These are phyloP conservation scores for Drosophila paramelanica DNA, from an alignment of 2,888 invertebrate species.

Conservation along the genomic window DNA sequence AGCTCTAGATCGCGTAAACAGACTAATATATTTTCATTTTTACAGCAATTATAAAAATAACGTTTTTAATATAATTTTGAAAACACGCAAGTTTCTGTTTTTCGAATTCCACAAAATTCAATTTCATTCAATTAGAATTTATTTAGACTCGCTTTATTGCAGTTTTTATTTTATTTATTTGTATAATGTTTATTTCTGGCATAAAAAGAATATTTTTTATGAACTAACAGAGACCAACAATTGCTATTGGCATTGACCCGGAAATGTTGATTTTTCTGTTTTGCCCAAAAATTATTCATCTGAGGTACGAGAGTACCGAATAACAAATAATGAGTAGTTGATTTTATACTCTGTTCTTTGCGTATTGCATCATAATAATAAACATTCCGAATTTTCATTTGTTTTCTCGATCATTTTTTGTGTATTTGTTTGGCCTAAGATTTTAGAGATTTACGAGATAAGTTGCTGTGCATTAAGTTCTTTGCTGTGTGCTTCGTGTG, in stretches of 20 bases:
- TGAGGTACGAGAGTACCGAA: constrained; percentile 14
- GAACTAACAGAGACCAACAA: background rate
- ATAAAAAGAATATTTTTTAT: constrained; percentile 17
- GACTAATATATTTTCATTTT: constrained; percentile 26
- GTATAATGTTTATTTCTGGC: constrained; percentile 6
- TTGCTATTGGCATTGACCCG: constrained; percentile 54
- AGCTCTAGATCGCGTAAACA: constrained; percentile 51
- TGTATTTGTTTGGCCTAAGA: constrained; percentile 69
- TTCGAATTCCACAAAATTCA: constrained; percentile 14
- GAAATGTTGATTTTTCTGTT: constrained; percentile 38
- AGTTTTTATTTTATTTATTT: constrained; percentile 39
- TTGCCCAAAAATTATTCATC: constrained; percentile 49
- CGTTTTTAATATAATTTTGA: constrained; percentile 17
- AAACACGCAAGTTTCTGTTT: constrained; percentile 2
- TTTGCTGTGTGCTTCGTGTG: constrained; percentile 11
- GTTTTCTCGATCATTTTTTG: constrained; percentile 35
- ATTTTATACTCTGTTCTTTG: constrained; percentile 14
- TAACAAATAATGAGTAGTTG: constrained; percentile 10
- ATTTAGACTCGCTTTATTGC: constrained; percentile 41
- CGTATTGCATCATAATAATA: constrained; percentile 60
- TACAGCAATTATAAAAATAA: constrained; percentile 27
- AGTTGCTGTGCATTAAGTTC: constrained; percentile 42
- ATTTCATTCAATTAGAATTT: constrained; percentile 30
- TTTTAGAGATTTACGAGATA: constrained; percentile 70
- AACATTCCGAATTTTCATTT: constrained; percentile 57